Evolutionary conservation across 2,888 invertebrate species (phyloP), one percentile per base, ranked within the genome.

Genomic region (Drosophila antonietae): DNA sequence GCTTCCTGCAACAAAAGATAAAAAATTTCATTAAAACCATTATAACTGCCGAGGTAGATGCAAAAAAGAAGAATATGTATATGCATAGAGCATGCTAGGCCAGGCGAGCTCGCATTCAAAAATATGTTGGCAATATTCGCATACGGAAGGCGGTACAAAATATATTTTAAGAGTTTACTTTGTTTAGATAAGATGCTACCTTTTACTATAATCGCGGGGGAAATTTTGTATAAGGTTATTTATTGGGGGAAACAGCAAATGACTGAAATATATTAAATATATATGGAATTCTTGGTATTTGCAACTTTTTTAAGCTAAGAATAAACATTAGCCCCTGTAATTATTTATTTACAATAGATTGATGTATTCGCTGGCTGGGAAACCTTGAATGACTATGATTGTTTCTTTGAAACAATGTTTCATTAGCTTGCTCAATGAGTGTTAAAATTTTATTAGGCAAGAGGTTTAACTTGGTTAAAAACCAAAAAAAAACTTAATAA

Each of bases 21-120:
- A 87, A 88, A 86, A 86, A 89, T 87, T 86, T 86, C 82, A 86
- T 86, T 86, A 86, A 89, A 86, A 80, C 84, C 81, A 83, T 88
- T 88, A 86, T 78, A 83, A 81, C 83, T 77, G 83, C 67, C 68
- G 35, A 56, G 55, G 75, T 62, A 73, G 81, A 71, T 79, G 70
- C 67, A 59, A 76, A 63, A 62, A 23, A 46, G 51, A 64, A 52
- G 31, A 47, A 14, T 37, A 53, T n/a, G 41, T 41, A 23, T 31
- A 41, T 55, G 41, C 12, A 49, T 39, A 51, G 53, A 56, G 58
- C 56, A 53, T 55, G 66, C 58, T 63, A 63, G 61, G 66, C 60
- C 53, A 47, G 68, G 56, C 66, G 51, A 52, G 55, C 39, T 33
- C 39, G 37, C 41, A 41, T 52, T 65, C 47, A 44, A 62, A 51